Conservation (phyloP, 2,797 vertebrate species). For the Myotis myotis region DNA sequence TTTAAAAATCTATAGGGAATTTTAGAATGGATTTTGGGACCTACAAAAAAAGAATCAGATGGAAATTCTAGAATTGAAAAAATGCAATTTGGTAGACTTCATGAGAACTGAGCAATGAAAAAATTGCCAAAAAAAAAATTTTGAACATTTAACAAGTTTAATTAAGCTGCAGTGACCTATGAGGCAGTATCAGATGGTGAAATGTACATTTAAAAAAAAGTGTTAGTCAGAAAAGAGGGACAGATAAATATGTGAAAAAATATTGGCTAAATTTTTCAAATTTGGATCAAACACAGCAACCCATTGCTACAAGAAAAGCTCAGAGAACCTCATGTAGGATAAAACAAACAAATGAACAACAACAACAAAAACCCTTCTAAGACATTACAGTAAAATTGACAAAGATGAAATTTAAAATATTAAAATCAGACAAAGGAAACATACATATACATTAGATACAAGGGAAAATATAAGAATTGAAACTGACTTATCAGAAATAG, state of each 20-base stretch:
- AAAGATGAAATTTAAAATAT: constrained; percentile 37
- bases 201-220: not conserved
- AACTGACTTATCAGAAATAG: not conserved
- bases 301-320: not conserved
- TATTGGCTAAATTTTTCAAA: not conserved
- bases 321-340: not conserved
- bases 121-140: not conserved
- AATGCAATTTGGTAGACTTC: not conserved
- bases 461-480: not conserved
- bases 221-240: not conserved
- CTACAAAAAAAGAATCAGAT: not conserved
- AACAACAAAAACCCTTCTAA: not conserved
- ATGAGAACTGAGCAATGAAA: not conserved
- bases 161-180: not conserved
- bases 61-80: not conserved
- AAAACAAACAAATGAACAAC: not conserved
- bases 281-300: not conserved
- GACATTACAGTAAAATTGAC: not conserved
- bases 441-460: not conserved
- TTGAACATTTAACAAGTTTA: not conserved
- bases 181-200: not conserved
- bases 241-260: not conserved
- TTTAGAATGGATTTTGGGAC: not conserved
- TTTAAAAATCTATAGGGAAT: not conserved
- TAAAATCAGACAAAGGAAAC: not conserved